Base-by-base conservation (phyloP, 2,888 invertebrate species). In the Campoplex nolae region DNA sequence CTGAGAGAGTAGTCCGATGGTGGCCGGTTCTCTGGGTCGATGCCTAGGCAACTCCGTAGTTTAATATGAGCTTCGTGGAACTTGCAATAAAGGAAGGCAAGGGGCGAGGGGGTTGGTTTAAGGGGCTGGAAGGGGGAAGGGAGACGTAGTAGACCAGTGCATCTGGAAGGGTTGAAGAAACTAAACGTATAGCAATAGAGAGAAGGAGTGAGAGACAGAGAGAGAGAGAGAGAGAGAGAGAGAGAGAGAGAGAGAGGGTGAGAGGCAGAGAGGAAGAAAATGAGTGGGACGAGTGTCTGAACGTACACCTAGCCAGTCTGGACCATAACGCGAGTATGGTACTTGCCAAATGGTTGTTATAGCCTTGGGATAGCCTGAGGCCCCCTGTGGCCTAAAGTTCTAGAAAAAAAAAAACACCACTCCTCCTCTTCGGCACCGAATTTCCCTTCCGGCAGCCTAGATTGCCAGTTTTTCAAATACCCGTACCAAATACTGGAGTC, bases 1-100 rank as follows among this genome's bases (percentile, higher is more conserved):
- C 90, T 93, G 91, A 91, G 92, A 89, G 92, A 92, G 90, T 90
- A 90, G 86, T 80, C 51, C 76, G 87, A 89, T 83, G 90, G 89
- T 88, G 85, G 89, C 89, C 75, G 87, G 83, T 70, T 80, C 83
- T 84, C 87, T 92, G 92, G 92, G 93, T 94, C 93, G 93, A 93
- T 94, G 92, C 91, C 92, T 91, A 92, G 93, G 92, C 93, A 93
- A 93, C 93, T 94, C 93, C 90, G 92, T 93, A 93, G 94, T 94
- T 94, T 94, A 94, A 93, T 94, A 92, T 92, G 93, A 92, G 93
- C 91, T 92, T 91, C 91, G 93, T 92, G 92, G 92, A 93, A 93
- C 93, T 93, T 93, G 93, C 93, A 93, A 93, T 94, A 94, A 94
- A 94, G 93, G 93, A 93, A 92, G 92, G 91, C 90, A 89, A 90